Conservation (phyloP, 2,888 invertebrate genomes). For the Trissoscelio sp. region DNA sequence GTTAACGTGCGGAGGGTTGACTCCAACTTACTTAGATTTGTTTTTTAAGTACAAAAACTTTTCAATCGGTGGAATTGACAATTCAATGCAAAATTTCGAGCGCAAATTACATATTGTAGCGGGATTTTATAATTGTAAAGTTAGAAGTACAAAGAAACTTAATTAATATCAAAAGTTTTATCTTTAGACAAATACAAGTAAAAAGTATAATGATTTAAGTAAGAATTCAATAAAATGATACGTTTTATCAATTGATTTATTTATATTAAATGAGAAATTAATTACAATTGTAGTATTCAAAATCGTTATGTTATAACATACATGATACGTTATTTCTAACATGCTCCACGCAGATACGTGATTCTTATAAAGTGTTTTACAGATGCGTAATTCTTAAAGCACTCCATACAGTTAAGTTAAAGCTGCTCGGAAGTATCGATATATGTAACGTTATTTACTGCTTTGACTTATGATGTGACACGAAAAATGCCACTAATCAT, state of each 20-base stretch:
- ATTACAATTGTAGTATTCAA: too few relatives aligned
- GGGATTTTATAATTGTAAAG: conserved; percentile 8
- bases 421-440: too few relatives aligned
- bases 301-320: too few relatives aligned
- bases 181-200: not conserved
- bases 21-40: conserved; percentile 37
- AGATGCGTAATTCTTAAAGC: too few relatives aligned
- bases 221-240: not conserved
- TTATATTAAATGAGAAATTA: not conserved
- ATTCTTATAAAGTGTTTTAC: too few relatives aligned
- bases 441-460: too few relatives aligned
- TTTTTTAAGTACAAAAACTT: conserved; percentile 29
- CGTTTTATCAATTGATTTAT: not conserved
- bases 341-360: too few relatives aligned
- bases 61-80: conserved; percentile 21
- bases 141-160: conserved; percentile 8
- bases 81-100: conserved; percentile 8
- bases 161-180: conserved; percentile 12
- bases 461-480: not conserved
- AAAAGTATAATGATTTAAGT: not conserved
- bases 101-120: conserved; percentile 14
- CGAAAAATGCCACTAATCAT: conserved; percentile 8
- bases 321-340: too few relatives aligned
- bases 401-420: too few relatives aligned
- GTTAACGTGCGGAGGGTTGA: conserved; percentile 19